Base-by-base conservation (phyloP, 1,140 invertebrate genomes). In the Penaeus japonicus region DNA sequence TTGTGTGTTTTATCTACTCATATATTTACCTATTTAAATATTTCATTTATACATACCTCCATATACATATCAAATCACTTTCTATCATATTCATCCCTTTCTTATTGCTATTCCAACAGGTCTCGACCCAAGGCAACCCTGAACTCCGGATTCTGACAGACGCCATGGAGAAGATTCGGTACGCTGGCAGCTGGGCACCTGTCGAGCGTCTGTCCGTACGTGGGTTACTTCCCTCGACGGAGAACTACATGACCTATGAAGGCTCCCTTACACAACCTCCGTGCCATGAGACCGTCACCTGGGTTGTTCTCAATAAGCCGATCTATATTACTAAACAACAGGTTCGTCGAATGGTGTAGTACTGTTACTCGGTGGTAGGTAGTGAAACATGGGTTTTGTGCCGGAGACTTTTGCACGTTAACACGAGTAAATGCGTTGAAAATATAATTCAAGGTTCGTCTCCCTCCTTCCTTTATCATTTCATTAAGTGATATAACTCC, bases 11-110 rank as follows among this genome's bases (percentile, higher is more conserved):
- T 94, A 98, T 97, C 96, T 99, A 91, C 97, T 99, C 93, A 94
- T 99, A 57, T 97, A 98, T 97, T 3, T 99, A 97, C 93, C 99
- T 99, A 92, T 96, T 97, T 99, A 99, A 96, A 92, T 99, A 99
- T 92, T 97, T 98, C 95, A 96, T 97, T 30, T 96, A 97, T 91
- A 96, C 97, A 92, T 97, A 97, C 93, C 97, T 96, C 53, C 97
- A 98, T 92, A 98, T 98, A 47, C 95, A 99, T 89, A 96, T 98
- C 12, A 97, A 96, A 15, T 96, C 90, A 5, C 22, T 20, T 32
- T 32, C n/a, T 73, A 2, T 17, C 35, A 59, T 0, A n/a, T 55
- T 62, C 47, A 27, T 30, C 70, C 30, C 10, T 3, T 30, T 86
- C 54, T 79, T 24, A 35, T 57, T 27, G 24, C 65, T 89, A 4